Conservation (phyloP, 2,797 vertebrate species). For the Eulemur coronatus region DNA sequence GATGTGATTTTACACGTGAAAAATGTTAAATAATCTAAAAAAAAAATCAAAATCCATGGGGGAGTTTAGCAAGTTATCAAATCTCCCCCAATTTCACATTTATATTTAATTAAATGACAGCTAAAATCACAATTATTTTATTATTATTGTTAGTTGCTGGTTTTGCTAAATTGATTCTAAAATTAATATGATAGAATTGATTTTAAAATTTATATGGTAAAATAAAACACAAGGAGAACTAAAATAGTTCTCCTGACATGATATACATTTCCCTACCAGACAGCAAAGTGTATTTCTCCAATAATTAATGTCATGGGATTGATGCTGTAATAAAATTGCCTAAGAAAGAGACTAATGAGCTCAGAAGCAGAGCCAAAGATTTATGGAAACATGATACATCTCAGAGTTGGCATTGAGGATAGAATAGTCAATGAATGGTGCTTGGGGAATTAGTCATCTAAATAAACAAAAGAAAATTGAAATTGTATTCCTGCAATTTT, state of each 20-base stretch:
- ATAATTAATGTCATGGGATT: not conserved
- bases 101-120: not conserved
- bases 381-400: not conserved
- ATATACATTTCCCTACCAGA: not conserved
- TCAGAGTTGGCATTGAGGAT: not conserved
- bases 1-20: not conserved
- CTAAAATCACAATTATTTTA: not conserved
- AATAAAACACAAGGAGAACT: not conserved
- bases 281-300: not conserved
- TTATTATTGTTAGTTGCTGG: not conserved
- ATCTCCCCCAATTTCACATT: not conserved
- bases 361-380: not conserved
- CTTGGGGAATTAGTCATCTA: not conserved
- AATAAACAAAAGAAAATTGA: not conserved
- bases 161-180: not conserved
- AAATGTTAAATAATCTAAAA: not conserved
- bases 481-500: not conserved
- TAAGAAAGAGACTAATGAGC: not conserved
- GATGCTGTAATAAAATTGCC: not conserved
- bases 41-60: not conserved
- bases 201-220: not conserved
- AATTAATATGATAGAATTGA: not conserved
- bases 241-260: not conserved
- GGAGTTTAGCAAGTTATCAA: not conserved
- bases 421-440: not conserved